Percentiles rank a stretch among this genome's conserved stretches.
phyloP scores from a whole-genome alignment of 2,797 vertebrate species.

The Ataeniobius toweri region DNA sequence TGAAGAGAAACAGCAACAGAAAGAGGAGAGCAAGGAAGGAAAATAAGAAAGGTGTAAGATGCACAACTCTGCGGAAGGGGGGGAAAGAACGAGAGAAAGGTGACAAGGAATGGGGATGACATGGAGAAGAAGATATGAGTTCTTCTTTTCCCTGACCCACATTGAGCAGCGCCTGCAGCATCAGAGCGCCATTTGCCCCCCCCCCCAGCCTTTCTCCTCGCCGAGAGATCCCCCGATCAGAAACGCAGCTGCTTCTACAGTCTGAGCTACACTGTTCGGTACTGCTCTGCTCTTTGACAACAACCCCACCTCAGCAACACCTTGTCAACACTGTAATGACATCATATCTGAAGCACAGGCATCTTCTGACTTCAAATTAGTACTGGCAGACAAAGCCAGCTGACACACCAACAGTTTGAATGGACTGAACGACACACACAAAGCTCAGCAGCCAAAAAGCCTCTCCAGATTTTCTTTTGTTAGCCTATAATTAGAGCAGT shows the following conservation, averaged over 20 bases:
- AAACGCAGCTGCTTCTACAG: slow-evolving; percentile 61
- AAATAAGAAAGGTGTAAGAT: slow-evolving; percentile 42
- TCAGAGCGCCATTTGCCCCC: slow-evolving; percentile 71
- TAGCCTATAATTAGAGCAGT: slow-evolving; percentile 67
- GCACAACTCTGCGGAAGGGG: slow-evolving; percentile 37
- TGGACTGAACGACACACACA: slow-evolving; percentile 27
- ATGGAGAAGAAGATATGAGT: slow-evolving; percentile 57
- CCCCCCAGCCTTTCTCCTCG: slow-evolving; percentile 54
- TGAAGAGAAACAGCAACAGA: slow-evolving; percentile 48
- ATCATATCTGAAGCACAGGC: slow-evolving; percentile 65
- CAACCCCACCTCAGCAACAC: slow-evolving; percentile 74
- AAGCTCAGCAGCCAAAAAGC: slow-evolving; percentile 44
- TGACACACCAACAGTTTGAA: slow-evolving; percentile 23
- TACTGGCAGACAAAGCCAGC: slow-evolving; percentile 42
- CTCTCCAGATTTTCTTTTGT: slow-evolving; percentile 52
- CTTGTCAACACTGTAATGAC: slow-evolving; percentile 70
- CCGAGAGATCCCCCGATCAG: slow-evolving; percentile 70
- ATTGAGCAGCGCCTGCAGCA: slow-evolving; percentile 81
- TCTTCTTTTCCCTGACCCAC: slow-evolving; percentile 82
- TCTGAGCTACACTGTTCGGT: slow-evolving; percentile 62
- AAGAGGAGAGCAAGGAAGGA: slow-evolving; percentile 43
- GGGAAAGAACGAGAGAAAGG: slow-evolving; percentile 35
- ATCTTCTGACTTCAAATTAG: slow-evolving; percentile 45
- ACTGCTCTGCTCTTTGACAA: slow-evolving; percentile 63
- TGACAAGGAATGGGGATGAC: slow-evolving; percentile 50